Conservation (phyloP, 2,888 invertebrate species). For the Scrobipalpa atriplicella region DNA sequence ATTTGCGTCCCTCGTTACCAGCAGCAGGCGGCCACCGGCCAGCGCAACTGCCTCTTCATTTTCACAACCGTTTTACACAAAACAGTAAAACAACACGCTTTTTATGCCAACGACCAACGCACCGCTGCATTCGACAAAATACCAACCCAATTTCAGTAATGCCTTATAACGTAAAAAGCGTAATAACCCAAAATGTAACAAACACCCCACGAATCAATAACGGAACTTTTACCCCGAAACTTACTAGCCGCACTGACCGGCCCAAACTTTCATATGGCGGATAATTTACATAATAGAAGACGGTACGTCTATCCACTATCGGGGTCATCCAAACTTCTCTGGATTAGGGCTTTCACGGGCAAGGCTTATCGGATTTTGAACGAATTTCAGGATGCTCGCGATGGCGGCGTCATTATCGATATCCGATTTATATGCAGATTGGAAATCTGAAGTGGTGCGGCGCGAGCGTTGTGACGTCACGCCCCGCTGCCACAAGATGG, state of each 20-base stretch:
- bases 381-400: conserved; percentile 78
- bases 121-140: conserved; percentile 20
- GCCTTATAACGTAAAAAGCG: conserved; percentile 6
- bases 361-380: conserved; percentile 79
- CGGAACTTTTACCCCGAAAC: conserved; percentile 72
- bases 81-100: conserved; percentile 43
- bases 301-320: conserved; percentile 78
- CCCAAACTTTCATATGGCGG: conserved; percentile 75
- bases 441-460: conserved; percentile 59
- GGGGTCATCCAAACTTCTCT: conserved; percentile 79
- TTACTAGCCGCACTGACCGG: conserved; percentile 70
- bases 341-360: conserved; percentile 78
- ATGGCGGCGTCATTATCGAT: conserved; percentile 79
- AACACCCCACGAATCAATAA: conserved; percentile 64
- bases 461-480: conserved; percentile 58
- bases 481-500: conserved; percentile 39
- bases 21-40: conserved; percentile 57
- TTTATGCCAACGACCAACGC: conserved; percentile 32
- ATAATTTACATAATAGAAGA: conserved; percentile 82
- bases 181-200: conserved; percentile 23
- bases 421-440: conserved; percentile 83
- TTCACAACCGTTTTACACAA: conserved; percentile 58
- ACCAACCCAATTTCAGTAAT: background rate
- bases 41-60: conserved; percentile 59
- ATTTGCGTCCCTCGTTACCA: conserved; percentile 65